Conservation (phyloP, 1,140 invertebrate genomes). For the Asbolus verrucosus region DNA sequence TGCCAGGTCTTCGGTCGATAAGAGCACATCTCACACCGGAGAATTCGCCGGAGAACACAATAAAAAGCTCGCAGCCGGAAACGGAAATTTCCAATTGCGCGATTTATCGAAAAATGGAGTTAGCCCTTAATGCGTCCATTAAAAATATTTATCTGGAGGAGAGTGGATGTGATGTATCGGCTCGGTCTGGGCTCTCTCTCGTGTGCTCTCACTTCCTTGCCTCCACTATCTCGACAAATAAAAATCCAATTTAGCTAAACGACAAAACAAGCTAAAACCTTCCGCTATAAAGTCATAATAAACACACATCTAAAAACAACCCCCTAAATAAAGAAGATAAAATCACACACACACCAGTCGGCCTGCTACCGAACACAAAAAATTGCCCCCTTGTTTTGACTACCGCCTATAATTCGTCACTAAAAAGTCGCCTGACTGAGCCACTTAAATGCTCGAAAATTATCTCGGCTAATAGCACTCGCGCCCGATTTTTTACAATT, state of each 20-base stretch:
- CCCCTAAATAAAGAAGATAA: constrained; percentile 57
- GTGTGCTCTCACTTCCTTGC: constrained; percentile 33
- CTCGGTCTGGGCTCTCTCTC: background rate
- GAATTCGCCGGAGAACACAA: background rate
- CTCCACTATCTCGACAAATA: constrained; percentile 55
- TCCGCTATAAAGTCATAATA: constrained; percentile 60
- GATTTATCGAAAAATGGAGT: background rate
- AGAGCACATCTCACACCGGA: constrained; percentile 33
- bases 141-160: background rate
- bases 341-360: constrained; percentile 47
- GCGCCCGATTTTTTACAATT: background rate
- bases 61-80: background rate
- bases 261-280: constrained; percentile 57
- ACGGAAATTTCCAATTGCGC: background rate
- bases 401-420: constrained; percentile 54
- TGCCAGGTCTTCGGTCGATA: constrained; percentile 27
- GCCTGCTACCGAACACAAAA: background rate
- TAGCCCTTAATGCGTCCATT: background rate
- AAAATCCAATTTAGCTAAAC: constrained; percentile 62
- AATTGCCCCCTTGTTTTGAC: constrained; percentile 55
- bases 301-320: constrained; percentile 58
- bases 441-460: constrained; percentile 33
- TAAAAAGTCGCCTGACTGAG: constrained; percentile 1
- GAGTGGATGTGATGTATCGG: background rate
- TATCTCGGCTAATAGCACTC: constrained; percentile 15